Base-by-base conservation (phyloP, 2,113 vertebrate species). In the Choloepus hoffmanni region DNA sequence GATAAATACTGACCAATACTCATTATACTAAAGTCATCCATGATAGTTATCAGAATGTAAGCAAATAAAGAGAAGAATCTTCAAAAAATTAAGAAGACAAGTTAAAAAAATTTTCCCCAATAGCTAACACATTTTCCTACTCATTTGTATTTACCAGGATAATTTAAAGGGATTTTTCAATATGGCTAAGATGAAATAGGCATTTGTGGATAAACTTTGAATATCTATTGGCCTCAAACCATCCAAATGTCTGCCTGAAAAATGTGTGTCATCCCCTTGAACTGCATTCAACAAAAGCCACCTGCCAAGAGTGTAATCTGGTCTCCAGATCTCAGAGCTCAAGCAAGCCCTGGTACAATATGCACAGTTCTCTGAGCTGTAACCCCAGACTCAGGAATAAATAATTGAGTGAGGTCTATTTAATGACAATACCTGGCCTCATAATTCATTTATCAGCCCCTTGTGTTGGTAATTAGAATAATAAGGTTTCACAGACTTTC, bases 391-490 rank as follows among this genome's bases (percentile, higher is more conserved):
- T 72, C 58, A 28, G 2, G 58, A 19, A 97, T 98, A 96, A 98
- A 99, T 98, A 98, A 98, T 99, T 98, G 83, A 98, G 89, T 30
- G 36, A 90, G 58, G 70, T 94, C 96, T 98, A 97, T 96, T 98
- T 96, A 90, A 95, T 93, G 95, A 97, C 96, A 97, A 97, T 98
- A 98, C 96, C 96, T 58, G n/a, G 10, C n/a, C 85, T 89, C 45
- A 98, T 98, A 28, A 97, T 98, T 98, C 21, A 98, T 98, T 98
- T 97, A 99, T 96, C 74, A 97, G 85, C 79, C 87, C 21, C 87
- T 96, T 97, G 85, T 98, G 97, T 97, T 96, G 96, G 96, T 98
- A 98, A 98, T 98, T 98, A 98, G 97, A 97, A 98, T 98, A 98
- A 98, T 97, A 98, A 98, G 86, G 97, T 97, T 98, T 94, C 97